These are phyloP conservation scores for Buphagus erythrorhynchus DNA, from an alignment of 2,797 vertebrate species.

Conservation along the genomic window DNA sequence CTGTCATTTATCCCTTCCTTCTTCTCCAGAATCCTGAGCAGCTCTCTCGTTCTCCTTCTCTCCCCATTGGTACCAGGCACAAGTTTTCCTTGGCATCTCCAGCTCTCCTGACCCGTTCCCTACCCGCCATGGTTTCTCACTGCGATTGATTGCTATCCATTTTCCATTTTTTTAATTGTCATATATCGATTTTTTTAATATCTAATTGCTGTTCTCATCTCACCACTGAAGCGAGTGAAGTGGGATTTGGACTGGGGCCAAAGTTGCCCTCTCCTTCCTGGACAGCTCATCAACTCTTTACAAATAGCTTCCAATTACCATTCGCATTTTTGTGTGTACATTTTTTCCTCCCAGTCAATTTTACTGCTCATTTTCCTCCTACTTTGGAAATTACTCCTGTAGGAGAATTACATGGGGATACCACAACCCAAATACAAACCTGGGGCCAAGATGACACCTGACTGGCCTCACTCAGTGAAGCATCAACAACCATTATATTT, in stretches of 20 bases:
- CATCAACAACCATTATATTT: background rate
- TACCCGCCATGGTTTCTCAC: background rate
- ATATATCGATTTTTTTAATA: constrained; percentile 56
- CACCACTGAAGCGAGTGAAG: constrained; percentile 48
- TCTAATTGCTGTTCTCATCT: constrained; percentile 61
- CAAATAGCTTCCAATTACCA: constrained; percentile 44
- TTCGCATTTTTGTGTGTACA: background rate
- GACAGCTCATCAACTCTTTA: constrained; percentile 55
- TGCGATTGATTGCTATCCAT: background rate
- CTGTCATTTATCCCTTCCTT: background rate
- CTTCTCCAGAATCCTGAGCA: background rate
- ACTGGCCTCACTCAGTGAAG: background rate
- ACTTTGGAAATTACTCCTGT: background rate
- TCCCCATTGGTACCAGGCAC: background rate
- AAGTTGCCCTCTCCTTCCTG: constrained; percentile 51
- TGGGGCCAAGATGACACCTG: background rate
- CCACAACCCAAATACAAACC: background rate
- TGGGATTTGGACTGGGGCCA: constrained; percentile 36
- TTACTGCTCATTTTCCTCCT: constrained; percentile 5
- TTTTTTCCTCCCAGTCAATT: constrained; percentile 16
- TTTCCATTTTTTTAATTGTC: constrained; percentile 51
- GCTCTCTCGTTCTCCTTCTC: background rate
- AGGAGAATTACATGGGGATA: background rate
- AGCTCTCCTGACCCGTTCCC: background rate
- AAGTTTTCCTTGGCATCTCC: background rate